These are phyloP conservation scores for Myiothlypis coronata DNA, from an alignment of 2,797 vertebrate genomes.

Conservation along the genomic window DNA sequence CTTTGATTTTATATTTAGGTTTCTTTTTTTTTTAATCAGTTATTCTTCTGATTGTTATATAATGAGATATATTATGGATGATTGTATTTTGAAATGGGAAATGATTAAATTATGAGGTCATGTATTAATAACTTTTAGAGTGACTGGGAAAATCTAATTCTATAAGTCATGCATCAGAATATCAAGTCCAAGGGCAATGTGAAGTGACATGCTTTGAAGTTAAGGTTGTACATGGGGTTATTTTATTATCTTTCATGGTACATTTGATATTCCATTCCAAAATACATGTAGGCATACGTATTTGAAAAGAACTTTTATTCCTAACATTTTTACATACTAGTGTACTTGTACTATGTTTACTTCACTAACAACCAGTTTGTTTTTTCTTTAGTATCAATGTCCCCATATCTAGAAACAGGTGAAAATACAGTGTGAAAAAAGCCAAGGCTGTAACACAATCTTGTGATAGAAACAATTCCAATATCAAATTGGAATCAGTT, in stretches of 20 bases:
- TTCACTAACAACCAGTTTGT: neutral
- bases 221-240: neutral
- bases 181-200: neutral
- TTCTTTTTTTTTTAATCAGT: neutral
- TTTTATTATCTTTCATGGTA: neutral
- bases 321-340: neutral
- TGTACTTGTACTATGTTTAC: neutral
- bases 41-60: neutral
- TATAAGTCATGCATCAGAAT: conserved; percentile 22
- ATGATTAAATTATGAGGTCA: conserved; percentile 4
- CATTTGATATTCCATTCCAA: neutral
- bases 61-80: neutral
- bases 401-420: neutral
- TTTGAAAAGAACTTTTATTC: neutral
- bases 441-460: neutral
- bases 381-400: neutral
- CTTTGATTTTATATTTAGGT: neutral
- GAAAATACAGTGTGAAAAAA: neutral
- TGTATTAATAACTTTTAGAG: neutral
- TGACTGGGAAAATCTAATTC: neutral
- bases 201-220: neutral
- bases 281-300: neutral
- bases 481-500: neutral
- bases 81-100: conserved; percentile 3
- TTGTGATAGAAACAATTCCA: neutral